A percentile compares a stretch with the other conserved stretches of the same genome.
phyloP scores from a whole-genome alignment of 1,140 invertebrate species.

The Cotesia glomerata region DNA sequence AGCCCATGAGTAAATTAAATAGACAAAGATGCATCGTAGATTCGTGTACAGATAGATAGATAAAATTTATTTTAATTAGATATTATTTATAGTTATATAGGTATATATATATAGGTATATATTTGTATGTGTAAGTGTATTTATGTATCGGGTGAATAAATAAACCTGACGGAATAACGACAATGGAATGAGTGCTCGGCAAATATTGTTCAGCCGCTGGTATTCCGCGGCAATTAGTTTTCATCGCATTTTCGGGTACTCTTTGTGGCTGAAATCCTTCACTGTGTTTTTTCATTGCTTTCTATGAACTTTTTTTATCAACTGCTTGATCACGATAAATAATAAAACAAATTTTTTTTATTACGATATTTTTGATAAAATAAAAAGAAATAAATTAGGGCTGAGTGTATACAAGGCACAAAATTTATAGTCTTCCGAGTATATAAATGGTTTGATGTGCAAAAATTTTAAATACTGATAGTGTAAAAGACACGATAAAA shows the following conservation, averaged over 20 bases:
- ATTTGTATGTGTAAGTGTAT: conserved; percentile 42
- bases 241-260: conserved; percentile 5
- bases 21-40: not conserved
- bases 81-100: not conserved
- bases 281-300: not conserved
- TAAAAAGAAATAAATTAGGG: not conserved
- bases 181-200: conserved; percentile 59
- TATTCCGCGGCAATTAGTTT: conserved; percentile 18
- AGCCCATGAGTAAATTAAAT: not conserved
- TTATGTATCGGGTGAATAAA: conserved; percentile 30
- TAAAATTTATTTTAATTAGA: not conserved
- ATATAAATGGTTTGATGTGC: too few relatives aligned
- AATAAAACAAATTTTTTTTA: not conserved
- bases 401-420: too few relatives aligned
- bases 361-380: not conserved
- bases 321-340: not conserved
- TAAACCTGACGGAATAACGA: conserved; percentile 19
- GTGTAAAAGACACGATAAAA: too few relatives aligned
- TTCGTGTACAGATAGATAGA: not conserved
- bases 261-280: conserved; percentile 7
- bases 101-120: not conserved
- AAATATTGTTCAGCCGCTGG: conserved; percentile 59
- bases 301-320: not conserved
- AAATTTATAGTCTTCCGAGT: too few relatives aligned
- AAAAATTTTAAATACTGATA: too few relatives aligned